Evolutionary conservation across 2,888 invertebrate genomes (phyloP), one percentile per base, ranked within the genome.

Genomic region (Drosophila hamatofila): DNA sequence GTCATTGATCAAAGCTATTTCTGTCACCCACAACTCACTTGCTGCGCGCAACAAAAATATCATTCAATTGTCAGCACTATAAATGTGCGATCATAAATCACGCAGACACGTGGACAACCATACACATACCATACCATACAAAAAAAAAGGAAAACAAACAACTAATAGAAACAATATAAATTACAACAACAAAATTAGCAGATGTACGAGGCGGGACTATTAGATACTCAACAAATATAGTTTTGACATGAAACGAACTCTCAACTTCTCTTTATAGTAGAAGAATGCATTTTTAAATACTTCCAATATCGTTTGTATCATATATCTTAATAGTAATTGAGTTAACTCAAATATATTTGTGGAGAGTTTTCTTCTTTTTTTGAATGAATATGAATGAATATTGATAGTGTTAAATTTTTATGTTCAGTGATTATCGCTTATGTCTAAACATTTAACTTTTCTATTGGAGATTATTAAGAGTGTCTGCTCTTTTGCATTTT

Each of bases 11-110:
- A 88, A 67, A 71, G 54, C 68, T 44, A 65, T 66, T 74, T 74
- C 46, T 44, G 51, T 2, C 48, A 41, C 49, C 51, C 25, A 48
- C 59, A 75, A 62, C 74, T 62, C 75, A 67, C 70, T 84, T 67
- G 76, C 72, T 61, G 68, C 62, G 54, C 44, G 57, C 66, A 48
- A 61, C 65, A 72, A 72, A 87, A 88, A 87, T 83, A 77, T 80
- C 88, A 85, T 82, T 88, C 85, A 88, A 88, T 88, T 88, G 88
- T 88, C 88, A 83, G 80, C 85, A 79, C 80, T 82, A 83, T 80
- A 88, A 88, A 88, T 88, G 85, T 74, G 72, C 73, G 85, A 78
- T 85, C 83, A 85, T 88, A 88, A 88, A 88, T 88, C 88, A 88
- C 78, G 74, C 72, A 79, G 82, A 72, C 83, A 85, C 72, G 75